Conservation (phyloP, 2,888 invertebrate genomes). For the Thyatira batis region DNA sequence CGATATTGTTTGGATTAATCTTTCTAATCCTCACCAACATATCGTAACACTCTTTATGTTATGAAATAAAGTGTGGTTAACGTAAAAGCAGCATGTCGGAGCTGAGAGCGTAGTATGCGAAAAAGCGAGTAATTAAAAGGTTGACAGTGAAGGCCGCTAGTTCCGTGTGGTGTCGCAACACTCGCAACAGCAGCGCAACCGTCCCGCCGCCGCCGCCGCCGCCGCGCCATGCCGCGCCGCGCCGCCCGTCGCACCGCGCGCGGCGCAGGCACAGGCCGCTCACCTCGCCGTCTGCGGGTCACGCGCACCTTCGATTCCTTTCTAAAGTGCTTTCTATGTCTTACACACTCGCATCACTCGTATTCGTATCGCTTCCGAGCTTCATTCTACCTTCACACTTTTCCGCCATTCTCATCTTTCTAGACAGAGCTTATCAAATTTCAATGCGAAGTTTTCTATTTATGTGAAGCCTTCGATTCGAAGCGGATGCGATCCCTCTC, state of each 20-base stretch:
- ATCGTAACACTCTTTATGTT: not conserved
- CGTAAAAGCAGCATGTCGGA: constrained; percentile 15
- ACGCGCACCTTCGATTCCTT: constrained; percentile 79
- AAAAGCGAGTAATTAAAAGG: constrained; percentile 71
- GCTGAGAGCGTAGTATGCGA: constrained; percentile 45
- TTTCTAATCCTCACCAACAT: not conserved
- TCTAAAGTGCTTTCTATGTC: constrained; percentile 80
- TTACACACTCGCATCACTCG: constrained; percentile 48
- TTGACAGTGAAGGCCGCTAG: constrained; percentile 75
- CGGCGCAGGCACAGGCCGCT: constrained; percentile 59
- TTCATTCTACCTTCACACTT: constrained; percentile 60
- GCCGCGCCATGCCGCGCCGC: constrained; percentile 33
- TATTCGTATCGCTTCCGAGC: constrained; percentile 42
- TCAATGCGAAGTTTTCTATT: constrained; percentile 44
- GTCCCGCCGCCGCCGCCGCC: constrained; percentile 22
- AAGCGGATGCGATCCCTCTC: constrained; percentile 50
- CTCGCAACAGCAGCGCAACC: constrained; percentile 57
- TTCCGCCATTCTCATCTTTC: constrained; percentile 56
- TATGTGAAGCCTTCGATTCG: constrained; percentile 26
- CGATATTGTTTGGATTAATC: not conserved
- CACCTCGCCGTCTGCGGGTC: constrained; percentile 70
- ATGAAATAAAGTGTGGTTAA: constrained; percentile 4
- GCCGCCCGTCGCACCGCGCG: constrained; percentile 17
- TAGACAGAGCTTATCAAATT: constrained; percentile 47
- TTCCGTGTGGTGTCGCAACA: constrained; percentile 72